Evolutionary conservation across 2,113 vertebrate species (phyloP), one percentile per base, ranked within the genome.

Genomic region (Menidia beryllina): DNA sequence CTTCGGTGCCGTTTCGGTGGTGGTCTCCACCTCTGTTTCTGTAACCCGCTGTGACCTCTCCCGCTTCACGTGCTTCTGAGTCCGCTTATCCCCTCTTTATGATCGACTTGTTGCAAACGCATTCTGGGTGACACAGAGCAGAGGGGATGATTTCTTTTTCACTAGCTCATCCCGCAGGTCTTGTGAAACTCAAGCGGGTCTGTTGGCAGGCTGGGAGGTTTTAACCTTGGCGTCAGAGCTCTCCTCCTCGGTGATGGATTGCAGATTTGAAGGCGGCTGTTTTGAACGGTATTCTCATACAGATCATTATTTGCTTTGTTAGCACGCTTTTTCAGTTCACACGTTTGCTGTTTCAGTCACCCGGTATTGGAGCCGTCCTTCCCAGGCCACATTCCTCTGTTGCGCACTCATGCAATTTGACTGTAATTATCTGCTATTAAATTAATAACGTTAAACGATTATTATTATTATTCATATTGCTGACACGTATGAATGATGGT

Each of bases 141-240:
- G 62, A 69, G 66, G n/a, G 59, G 63, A 57, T 43, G 72, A 82
- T 60, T 88, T 87, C 74, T 66, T 73, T 92, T 91, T 92, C 89
- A 87, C 83, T 10, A 64, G 80, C 82, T 81, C 83, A 64, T 88
- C 87, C 81, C 77, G 23, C 67, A 63, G 74, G 72, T 77, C 88
- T 83, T 27, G 69, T 87, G 87, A 92, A 90, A 92, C 79, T 54
- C 63, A 82, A 89, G 87, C 87, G 74, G 52, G 64, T 73, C 63
- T 58, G 50, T 8, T 84, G 81, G 67, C 79, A 80, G 84, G 87
- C 72, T 57, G 59, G 65, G 34, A 71, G 41, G 63, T 64, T 76
- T 82, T 59, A 82, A 77, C 75, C n/a, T 80, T 77, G 86, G 85
- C 81, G 72, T 87, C 85, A 62, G 62, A 66, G 69, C 76, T 81